These are phyloP conservation scores for Heliconius sara DNA, from an alignment of 2,888 invertebrate species.

Conservation along the genomic window DNA sequence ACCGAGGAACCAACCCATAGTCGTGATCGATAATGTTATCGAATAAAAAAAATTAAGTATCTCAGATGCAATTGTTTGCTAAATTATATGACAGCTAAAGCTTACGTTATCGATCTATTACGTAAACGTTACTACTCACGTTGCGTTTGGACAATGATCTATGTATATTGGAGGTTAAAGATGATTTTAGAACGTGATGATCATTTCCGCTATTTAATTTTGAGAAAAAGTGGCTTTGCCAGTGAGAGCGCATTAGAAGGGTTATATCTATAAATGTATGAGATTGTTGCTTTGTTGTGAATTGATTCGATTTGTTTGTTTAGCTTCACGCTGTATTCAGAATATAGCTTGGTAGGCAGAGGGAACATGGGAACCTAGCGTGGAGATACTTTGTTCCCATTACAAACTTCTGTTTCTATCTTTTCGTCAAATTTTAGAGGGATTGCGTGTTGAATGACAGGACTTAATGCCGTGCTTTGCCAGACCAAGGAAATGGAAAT, in stretches of 20 bases:
- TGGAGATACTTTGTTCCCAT: too few species aligned
- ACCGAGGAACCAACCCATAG: slow-evolving; percentile 6
- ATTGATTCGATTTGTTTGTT: neutral
- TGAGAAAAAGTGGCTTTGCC: slow-evolving; percentile 24
- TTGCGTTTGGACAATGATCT: slow-evolving; percentile 36
- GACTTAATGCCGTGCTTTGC: too few species aligned
- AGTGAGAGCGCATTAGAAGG: slow-evolving; percentile 20
- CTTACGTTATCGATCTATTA: slow-evolving; percentile 51
- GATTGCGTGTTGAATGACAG: too few species aligned
- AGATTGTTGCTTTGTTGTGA: neutral
- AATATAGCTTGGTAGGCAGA: too few species aligned
- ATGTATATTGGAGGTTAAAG: slow-evolving; percentile 28
- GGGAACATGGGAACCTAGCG: too few species aligned
- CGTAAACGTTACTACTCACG: slow-evolving; percentile 50
- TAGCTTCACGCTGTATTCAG: too few species aligned
- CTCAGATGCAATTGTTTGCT: slow-evolving; percentile 41
- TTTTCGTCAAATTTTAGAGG: too few species aligned
- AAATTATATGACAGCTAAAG: slow-evolving; percentile 46
- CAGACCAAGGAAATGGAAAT: too few species aligned
- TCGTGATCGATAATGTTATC: slow-evolving; percentile 8
- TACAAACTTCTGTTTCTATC: too few species aligned
- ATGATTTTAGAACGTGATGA: slow-evolving; percentile 29
- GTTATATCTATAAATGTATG: slow-evolving; percentile 6
- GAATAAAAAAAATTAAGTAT: neutral
- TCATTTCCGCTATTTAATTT: slow-evolving; percentile 39